phyloP scores from a whole-genome alignment of 1,140 invertebrate species.

The Drosophila equinoxialis region DNA sequence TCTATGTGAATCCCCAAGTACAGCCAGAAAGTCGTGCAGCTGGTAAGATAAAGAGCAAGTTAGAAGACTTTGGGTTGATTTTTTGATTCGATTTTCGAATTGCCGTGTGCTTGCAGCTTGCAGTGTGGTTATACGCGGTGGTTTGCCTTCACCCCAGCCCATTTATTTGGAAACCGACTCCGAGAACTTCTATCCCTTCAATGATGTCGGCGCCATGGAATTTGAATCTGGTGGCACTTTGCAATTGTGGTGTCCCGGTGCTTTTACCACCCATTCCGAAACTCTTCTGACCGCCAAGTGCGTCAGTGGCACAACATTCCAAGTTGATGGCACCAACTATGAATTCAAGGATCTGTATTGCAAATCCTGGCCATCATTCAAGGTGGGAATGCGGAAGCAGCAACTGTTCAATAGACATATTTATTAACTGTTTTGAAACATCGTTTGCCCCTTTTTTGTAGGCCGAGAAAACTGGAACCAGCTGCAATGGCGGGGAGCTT shows the following conservation, averaged over 20 bases:
- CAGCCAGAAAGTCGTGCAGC: conserved; percentile 42
- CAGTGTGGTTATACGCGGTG: conserved; percentile 68
- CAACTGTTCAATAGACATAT: too few relatives aligned
- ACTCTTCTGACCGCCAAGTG: conserved; percentile 68
- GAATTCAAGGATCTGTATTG: conserved; percentile 76
- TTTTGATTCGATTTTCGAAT: background rate
- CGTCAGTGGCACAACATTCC: conserved; percentile 70
- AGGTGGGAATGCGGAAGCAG: background rate
- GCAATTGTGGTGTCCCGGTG: conserved; percentile 69
- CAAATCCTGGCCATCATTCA: conserved; percentile 70
- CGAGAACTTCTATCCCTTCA: conserved; percentile 70
- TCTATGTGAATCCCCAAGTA: conserved; percentile 36
- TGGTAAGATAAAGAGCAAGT: conserved; percentile 23
- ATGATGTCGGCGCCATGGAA: conserved; percentile 60
- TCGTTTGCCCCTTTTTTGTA: background rate
- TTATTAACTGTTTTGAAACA: too few relatives aligned
- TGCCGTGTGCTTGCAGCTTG: conserved; percentile 44
- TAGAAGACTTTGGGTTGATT: background rate
- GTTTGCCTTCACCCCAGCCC: conserved; percentile 69
- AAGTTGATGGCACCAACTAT: conserved; percentile 54
- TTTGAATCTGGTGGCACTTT: conserved; percentile 55
- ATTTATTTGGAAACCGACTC: conserved; percentile 69
- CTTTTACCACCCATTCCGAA: conserved; percentile 51
- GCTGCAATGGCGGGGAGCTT: conserved; percentile 73
- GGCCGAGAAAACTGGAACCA: conserved; percentile 71